Evolutionary conservation across 92 coral and sea anemone species (phyloP), one percentile per base, ranked within the genome.

Genomic region (Anthopleura xanthogrammica): DNA sequence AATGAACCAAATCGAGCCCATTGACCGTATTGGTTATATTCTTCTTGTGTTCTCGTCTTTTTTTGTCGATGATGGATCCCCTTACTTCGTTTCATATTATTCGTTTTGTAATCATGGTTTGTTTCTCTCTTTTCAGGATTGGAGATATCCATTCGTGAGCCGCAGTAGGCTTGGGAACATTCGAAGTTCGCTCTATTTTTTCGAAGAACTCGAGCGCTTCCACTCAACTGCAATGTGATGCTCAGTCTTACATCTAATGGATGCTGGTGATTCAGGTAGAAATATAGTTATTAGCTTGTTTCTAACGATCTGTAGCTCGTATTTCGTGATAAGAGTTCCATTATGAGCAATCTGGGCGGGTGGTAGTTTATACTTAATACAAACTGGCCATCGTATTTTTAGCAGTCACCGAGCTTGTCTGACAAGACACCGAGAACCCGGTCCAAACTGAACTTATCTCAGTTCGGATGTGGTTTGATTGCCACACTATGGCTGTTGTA

Each of bases 191-290:
- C 72, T n/a, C 60, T 79, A 54, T 48, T 36, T 65, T 62, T 43
- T 54, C 62, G 87, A 84, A 84, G 80, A 40, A 64, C 87, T 75
- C 76, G 82, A 77, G 80, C 81, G 79, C 64, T 78, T 85, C 88
- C 79, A 78, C 77, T 60, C 75, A 77, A 84, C 87, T 84, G 87
- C 81, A 52, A 73, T 77, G 88, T 79, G 79, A 85, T 85, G 88
- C 83, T 77, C 81, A 78, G 39, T 78, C 82, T 60, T 73, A 50
- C 83, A 48, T 52, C 77, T 70, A 66, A 85, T 85, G 88, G 88
- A 85, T 60, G 75, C 88, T 68, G 83, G 73, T 79, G 88, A 85
- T 79, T 79, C 83, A 85, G 88, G 88, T 85, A 85, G 76, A 58
- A 83, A 83, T 52, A 54, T 50, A 43, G 73, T 68, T 81, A 11